phyloP scores from a whole-genome alignment of 2,888 invertebrate genomes.

The Habrosyne pyritoides region DNA sequence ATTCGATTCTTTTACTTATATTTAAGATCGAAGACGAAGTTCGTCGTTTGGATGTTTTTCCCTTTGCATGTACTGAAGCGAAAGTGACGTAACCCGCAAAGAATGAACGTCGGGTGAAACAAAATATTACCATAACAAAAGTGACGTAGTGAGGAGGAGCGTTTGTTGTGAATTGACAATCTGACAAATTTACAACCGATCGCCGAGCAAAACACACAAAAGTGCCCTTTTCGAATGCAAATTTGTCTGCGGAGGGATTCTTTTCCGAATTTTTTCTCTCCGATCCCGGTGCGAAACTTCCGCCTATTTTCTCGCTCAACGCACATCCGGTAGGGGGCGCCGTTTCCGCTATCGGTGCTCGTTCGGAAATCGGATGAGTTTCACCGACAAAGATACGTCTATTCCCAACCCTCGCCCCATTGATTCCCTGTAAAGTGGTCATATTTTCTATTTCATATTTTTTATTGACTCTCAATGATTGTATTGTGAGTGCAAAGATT shows the following conservation, averaged over 20 bases:
- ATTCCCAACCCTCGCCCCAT: constrained; percentile 60
- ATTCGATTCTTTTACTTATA: constrained; percentile 33
- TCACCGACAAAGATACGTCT: constrained; percentile 62
- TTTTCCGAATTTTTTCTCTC: constrained; percentile 66
- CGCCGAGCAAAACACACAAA: constrained; percentile 69
- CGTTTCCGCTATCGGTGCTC: constrained; percentile 67
- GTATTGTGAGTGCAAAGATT: constrained; percentile 23
- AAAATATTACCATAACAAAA: constrained; percentile 78
- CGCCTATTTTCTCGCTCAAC: constrained; percentile 82
- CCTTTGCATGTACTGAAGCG: constrained; percentile 26
- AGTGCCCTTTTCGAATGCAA: constrained; percentile 79
- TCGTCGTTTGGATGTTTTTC: constrained; percentile 26
- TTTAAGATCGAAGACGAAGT: constrained; percentile 6
- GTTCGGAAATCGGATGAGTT: constrained; percentile 75
- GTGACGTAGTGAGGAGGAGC: constrained; percentile 57
- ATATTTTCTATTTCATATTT: constrained; percentile 69
- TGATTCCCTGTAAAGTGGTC: constrained; percentile 56
- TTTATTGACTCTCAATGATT: constrained; percentile 64
- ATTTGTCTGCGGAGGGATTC: constrained; percentile 70
- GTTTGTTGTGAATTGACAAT: constrained; percentile 77
- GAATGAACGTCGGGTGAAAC: constrained; percentile 29
- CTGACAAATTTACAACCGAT: constrained; percentile 81
- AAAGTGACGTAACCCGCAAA: constrained; percentile 28
- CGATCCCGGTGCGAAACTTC: constrained; percentile 67
- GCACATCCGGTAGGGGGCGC: constrained; percentile 72